Evolutionary conservation across 2,797 vertebrate species (phyloP).

Genomic region (Tinamus major): DNA sequence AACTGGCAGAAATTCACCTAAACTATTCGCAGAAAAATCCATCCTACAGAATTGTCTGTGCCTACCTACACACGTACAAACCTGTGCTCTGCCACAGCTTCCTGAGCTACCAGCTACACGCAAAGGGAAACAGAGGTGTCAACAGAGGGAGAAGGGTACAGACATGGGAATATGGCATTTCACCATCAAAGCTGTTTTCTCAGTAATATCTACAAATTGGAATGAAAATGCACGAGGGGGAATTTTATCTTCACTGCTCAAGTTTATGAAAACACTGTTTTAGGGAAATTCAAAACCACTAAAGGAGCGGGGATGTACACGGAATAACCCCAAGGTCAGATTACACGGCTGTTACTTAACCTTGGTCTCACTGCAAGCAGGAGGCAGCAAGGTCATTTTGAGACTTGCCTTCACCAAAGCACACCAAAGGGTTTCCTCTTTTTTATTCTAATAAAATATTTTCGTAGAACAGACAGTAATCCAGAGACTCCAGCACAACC

Average conservation of each 20-base stretch:
- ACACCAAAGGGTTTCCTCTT: conserved; percentile 29
- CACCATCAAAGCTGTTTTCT: background rate
- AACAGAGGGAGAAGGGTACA: background rate
- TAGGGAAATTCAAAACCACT: conserved; percentile 57
- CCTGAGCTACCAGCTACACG: background rate
- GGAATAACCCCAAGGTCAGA: conserved; percentile 22
- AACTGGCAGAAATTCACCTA: background rate
- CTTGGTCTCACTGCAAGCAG: background rate
- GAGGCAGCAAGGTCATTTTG: background rate
- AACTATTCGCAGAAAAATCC: background rate
- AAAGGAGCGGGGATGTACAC: conserved; percentile 35
- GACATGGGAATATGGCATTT: background rate
- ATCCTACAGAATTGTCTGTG: background rate
- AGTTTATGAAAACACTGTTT: background rate
- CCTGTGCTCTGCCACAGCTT: background rate
- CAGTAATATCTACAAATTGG: background rate
- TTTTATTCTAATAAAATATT: background rate
- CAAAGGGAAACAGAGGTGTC: background rate
- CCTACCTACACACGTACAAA: fast-evolving
- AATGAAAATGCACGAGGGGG: background rate
- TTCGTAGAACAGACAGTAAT: background rate
- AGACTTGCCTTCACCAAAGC: background rate
- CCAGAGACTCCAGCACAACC: background rate
- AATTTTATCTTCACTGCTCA: conserved; percentile 12
- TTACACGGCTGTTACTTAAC: background rate